These are phyloP conservation scores for Phocoena sinus DNA, from an alignment of 2,113 vertebrate genomes.

Conservation along the genomic window DNA sequence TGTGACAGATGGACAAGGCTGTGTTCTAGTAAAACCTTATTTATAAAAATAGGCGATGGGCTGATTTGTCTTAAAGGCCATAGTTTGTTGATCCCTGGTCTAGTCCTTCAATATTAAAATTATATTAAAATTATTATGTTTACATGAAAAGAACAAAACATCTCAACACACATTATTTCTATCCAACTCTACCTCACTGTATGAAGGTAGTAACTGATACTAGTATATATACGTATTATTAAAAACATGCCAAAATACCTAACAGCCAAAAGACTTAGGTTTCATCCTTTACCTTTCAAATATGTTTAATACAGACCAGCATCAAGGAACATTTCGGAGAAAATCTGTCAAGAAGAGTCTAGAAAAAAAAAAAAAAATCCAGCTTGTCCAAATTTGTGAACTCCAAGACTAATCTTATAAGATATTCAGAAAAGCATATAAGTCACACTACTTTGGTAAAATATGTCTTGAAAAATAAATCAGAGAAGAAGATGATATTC, in stretches of 20 bases:
- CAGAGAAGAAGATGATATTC: slow-evolving; percentile 42
- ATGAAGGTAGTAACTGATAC: background rate
- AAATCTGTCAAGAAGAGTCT: slow-evolving; percentile 27
- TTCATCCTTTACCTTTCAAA: background rate
- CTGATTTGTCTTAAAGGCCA: background rate
- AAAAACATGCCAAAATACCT: background rate
- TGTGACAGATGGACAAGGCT: background rate
- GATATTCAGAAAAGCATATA: slow-evolving; percentile 58
- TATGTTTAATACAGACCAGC: slow-evolving; percentile 27
- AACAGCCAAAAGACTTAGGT: background rate
- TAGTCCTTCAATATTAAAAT: background rate
- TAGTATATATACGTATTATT: background rate
- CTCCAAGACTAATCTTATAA: slow-evolving; percentile 52
- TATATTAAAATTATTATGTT: background rate
- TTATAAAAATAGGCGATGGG: background rate
- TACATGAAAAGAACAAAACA: background rate
- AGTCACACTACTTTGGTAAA: slow-evolving; percentile 39
- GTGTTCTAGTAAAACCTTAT: background rate
- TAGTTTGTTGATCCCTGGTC: background rate
- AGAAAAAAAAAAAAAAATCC: background rate
- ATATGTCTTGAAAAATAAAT: slow-evolving; percentile 44
- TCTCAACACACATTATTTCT: background rate
- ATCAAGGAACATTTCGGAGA: slow-evolving; percentile 23
- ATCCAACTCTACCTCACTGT: background rate
- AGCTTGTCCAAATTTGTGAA: slow-evolving; percentile 43